phyloP scores from a whole-genome alignment of 2,888 invertebrate species.

The Mimas tiliae region DNA sequence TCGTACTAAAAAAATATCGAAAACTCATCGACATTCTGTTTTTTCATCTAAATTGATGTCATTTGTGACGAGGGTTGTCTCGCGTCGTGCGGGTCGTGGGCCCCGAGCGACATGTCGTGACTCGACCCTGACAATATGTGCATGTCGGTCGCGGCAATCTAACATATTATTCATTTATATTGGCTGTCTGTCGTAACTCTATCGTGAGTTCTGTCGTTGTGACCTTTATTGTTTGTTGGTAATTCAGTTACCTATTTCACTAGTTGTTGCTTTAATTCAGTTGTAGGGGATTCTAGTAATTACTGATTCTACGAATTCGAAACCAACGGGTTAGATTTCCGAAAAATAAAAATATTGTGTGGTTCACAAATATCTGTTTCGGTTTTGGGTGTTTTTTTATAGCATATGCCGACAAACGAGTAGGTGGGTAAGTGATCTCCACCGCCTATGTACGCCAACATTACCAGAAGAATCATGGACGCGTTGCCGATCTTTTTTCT shows the following conservation, averaged over 20 bases:
- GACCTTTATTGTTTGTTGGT: neutral
- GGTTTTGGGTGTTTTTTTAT: too few species aligned
- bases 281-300: neutral
- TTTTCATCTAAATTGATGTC: too few species aligned
- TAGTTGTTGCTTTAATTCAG: neutral
- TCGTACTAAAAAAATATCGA: neutral
- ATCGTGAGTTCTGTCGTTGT: neutral
- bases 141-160: conserved; percentile 46
- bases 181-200: neutral
- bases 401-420: too few species aligned
- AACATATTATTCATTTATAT: conserved; percentile 45
- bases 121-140: conserved; percentile 39
- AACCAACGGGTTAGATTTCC: too few species aligned
- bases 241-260: neutral
- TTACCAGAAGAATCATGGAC: too few species aligned
- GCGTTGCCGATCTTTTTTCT: too few species aligned
- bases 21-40: conserved; percentile 25
- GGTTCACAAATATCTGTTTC: too few species aligned
- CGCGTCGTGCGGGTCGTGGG: conserved; percentile 22
- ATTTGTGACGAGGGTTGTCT: conserved; percentile 32
- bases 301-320: neutral
- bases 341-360: too few species aligned
- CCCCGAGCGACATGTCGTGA: conserved; percentile 32
- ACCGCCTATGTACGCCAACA: too few species aligned
- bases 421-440: too few species aligned